phyloP scores from a whole-genome alignment of 92 coral and sea anemone species.

The Bergia puertoricense region DNA sequence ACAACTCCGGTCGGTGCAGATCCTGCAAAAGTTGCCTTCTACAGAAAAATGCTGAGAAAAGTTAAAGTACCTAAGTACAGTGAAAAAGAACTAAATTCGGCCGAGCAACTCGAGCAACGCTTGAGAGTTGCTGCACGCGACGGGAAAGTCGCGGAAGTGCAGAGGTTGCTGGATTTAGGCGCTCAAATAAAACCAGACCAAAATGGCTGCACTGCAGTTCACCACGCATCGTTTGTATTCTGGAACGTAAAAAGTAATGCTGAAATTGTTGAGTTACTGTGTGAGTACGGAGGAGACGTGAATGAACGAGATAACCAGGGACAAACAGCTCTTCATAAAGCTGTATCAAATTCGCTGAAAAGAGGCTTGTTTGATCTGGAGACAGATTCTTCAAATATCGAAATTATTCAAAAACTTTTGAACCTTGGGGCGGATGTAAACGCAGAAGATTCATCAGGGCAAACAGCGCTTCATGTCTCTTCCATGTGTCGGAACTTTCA shows the following conservation, averaged over 20 bases:
- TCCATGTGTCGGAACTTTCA: slow-evolving; percentile 28
- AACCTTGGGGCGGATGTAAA: slow-evolving; percentile 25
- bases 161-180: slow-evolving; percentile 12
- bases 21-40: slow-evolving; percentile 18
- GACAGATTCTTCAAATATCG: slow-evolving; percentile 10
- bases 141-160: slow-evolving; percentile 29
- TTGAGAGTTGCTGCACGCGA: slow-evolving; percentile 20
- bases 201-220: slow-evolving; percentile 26
- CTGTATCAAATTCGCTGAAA: slow-evolving; percentile 23
- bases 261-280: slow-evolving; percentile 1
- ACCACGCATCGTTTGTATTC: slow-evolving; percentile 20
- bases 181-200: slow-evolving; percentile 22
- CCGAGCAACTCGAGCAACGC: slow-evolving; percentile 21
- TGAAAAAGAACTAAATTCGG: neutral
- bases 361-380: slow-evolving; percentile 26
- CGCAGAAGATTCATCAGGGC: slow-evolving; percentile 12
- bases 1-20: neutral
- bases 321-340: slow-evolving; percentile 23
- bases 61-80: neutral
- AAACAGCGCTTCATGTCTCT: slow-evolving; percentile 37
- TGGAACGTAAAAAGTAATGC: slow-evolving; percentile 27
- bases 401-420: slow-evolving; percentile 1
- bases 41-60: slow-evolving; percentile 26
- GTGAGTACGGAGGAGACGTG: slow-evolving; percentile 6
- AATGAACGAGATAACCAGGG: slow-evolving; percentile 10